These are phyloP conservation scores for Thrips palmi DNA, from an alignment of 1,140 invertebrate species.

Conservation along the genomic window DNA sequence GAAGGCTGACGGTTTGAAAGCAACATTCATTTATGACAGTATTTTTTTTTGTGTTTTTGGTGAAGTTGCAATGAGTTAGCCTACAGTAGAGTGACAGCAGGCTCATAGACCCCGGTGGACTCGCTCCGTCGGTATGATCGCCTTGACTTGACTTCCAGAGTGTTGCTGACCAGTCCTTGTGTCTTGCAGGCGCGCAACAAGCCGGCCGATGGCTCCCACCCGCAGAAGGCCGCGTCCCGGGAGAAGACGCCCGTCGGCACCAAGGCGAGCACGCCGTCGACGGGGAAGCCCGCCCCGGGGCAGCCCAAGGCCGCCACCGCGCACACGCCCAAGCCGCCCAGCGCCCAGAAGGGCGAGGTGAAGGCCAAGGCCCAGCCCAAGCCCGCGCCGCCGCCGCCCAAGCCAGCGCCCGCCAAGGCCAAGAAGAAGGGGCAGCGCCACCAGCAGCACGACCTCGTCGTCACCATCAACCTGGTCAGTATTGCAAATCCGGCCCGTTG, in stretches of 20 bases:
- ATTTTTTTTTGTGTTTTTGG: no score
- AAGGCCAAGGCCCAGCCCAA: slow-evolving; percentile 17
- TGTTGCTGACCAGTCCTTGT: no score
- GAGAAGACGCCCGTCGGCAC: slow-evolving; percentile 28
- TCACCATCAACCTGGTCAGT: slow-evolving; percentile 65
- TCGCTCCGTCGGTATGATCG: no score
- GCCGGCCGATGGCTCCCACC: slow-evolving; percentile 50
- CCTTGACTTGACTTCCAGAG: no score
- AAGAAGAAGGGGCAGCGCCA: slow-evolving; percentile 59
- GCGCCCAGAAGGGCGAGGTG: slow-evolving; percentile 34
- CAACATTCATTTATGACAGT: no score
- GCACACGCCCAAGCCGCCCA: slow-evolving; percentile 27
- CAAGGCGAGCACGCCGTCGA: slow-evolving; percentile 35
- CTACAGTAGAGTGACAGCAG: no score
- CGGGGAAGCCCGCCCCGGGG: slow-evolving; percentile 26
- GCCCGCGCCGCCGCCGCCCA: slow-evolving; percentile 16
- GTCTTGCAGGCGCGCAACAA: slow-evolving; percentile 51
- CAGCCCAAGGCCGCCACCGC: slow-evolving; percentile 27
- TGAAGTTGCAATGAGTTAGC: no score
- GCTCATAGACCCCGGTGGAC: no score
- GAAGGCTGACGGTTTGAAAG: no score
- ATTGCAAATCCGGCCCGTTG: slow-evolving; percentile 1
- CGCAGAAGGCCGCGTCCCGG: slow-evolving; percentile 39
- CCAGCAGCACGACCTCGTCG: slow-evolving; percentile 61
- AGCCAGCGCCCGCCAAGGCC: slow-evolving; percentile 35